Percentiles rank a stretch among this genome's conserved stretches.
Conservation (phyloP, 2,888 invertebrate genomes). For the Eupithecia subfuscata region DNA sequence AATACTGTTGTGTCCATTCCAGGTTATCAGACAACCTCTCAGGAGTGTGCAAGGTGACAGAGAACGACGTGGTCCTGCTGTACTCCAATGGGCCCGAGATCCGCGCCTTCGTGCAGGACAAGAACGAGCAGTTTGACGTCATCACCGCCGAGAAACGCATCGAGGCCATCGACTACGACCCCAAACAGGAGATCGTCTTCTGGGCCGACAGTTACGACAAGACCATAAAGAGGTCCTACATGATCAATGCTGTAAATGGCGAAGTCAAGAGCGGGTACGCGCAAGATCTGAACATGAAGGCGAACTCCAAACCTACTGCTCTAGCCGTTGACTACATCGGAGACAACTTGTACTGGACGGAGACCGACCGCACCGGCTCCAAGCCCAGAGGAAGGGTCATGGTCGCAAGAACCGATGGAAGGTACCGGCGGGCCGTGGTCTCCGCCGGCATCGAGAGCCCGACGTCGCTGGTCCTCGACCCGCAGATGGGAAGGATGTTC, state of each 20-base stretch:
- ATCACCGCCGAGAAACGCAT: constrained; percentile 94
- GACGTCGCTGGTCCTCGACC: constrained; percentile 94
- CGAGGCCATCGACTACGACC: constrained; percentile 95
- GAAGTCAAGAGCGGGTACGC: constrained; percentile 92
- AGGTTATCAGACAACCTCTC: constrained; percentile 89
- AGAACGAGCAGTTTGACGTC: constrained; percentile 89
- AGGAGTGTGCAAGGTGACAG: constrained; percentile 91
- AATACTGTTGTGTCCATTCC: constrained; percentile 35
- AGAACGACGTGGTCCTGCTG: constrained; percentile 87
- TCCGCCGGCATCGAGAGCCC: constrained; percentile 92
- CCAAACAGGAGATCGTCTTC: constrained; percentile 92
- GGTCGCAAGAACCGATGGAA: constrained; percentile 94
- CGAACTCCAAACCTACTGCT: constrained; percentile 92
- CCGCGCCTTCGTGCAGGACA: constrained; percentile 87
- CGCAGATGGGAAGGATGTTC: constrained; percentile 92
- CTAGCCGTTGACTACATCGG: constrained; percentile 97
- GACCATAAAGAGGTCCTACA: constrained; percentile 95
- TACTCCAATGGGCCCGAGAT: constrained; percentile 95
- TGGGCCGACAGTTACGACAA: constrained; percentile 98
- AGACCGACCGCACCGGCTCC: constrained; percentile 89
- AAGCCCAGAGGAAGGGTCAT: constrained; percentile 92
- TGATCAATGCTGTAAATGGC: constrained; percentile 91
- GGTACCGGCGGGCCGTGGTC: constrained; percentile 92
- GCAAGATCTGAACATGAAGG: constrained; percentile 94
- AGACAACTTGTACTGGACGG: constrained; percentile 97